Evolutionary conservation across 1,140 invertebrate genomes (phyloP).

Genomic region (Leptonema lineaticorne): DNA sequence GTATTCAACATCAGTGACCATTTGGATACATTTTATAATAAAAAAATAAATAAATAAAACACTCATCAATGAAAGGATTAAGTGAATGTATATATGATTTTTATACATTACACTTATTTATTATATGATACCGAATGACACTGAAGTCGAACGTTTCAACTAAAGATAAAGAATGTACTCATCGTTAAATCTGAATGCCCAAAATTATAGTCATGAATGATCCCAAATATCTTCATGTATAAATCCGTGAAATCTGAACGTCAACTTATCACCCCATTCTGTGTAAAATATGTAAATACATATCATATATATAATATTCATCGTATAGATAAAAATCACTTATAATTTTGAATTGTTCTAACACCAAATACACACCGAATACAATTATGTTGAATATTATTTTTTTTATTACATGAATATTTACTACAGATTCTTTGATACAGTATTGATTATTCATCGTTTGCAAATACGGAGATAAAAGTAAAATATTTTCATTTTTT

Average conservation of each 20-base stretch:
- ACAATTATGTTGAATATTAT: not conserved
- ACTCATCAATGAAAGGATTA: not conserved
- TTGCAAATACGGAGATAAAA: not conserved
- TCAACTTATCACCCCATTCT: constrained; percentile 26
- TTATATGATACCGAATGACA: too few species aligned
- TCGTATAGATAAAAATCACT: constrained; percentile 8
- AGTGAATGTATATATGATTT: too few species aligned
- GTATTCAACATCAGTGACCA: not conserved
- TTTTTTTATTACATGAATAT: constrained; percentile 10
- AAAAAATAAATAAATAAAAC: not conserved
- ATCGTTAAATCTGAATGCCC: not conserved
- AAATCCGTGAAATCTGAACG: constrained; percentile 12
- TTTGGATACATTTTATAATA: not conserved
- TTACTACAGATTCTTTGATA: constrained; percentile 10
- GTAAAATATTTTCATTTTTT: too few species aligned
- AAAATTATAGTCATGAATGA: not conserved
- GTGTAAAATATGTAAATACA: constrained; percentile 18
- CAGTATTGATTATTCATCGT: not conserved
- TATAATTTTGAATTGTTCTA: constrained; percentile 28
- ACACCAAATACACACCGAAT: constrained; percentile 25
- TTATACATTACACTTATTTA: too few species aligned
- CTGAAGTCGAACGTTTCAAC: too few species aligned
- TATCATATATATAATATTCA: not conserved
- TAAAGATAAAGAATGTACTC: too few species aligned
- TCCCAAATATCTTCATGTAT: not conserved